A percentile compares a stretch with the other conserved stretches of the same genome.
These are phyloP conservation scores for Rhinolophus ferrumequinum DNA, from an alignment of 2,113 vertebrate species.

Conservation along the genomic window DNA sequence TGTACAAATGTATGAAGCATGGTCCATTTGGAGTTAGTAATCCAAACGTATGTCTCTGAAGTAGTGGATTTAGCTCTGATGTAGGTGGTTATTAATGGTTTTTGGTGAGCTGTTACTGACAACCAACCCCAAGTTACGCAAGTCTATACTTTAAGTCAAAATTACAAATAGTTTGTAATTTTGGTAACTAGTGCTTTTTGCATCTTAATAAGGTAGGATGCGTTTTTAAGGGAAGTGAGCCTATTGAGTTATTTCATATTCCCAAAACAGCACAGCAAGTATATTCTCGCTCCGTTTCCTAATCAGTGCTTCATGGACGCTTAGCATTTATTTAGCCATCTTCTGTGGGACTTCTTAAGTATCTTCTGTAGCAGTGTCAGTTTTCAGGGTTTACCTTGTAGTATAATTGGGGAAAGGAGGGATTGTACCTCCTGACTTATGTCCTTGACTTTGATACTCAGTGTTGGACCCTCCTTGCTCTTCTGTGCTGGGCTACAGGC, in stretches of 20 bases:
- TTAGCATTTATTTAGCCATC: background rate
- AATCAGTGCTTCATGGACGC: background rate
- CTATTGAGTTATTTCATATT: background rate
- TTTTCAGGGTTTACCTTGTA: background rate
- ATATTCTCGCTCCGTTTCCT: background rate
- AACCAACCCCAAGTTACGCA: background rate
- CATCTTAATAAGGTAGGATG: background rate
- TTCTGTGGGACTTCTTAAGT: background rate
- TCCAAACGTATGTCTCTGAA: background rate
- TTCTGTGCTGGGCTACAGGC: background rate
- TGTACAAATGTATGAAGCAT: constrained; percentile 17
- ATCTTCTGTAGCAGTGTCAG: background rate
- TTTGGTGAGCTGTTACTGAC: background rate
- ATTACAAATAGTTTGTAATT: no score
- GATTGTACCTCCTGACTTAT: background rate
- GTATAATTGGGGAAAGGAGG: background rate
- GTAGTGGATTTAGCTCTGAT: background rate
- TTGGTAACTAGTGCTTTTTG: background rate
- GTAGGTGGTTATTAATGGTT: background rate
- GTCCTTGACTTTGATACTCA: background rate
- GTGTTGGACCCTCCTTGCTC: background rate
- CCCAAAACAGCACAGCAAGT: background rate
- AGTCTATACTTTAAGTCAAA: background rate
- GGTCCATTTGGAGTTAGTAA: background rate
- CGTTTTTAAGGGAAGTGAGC: background rate